Evolutionary conservation across 1,140 invertebrate genomes (phyloP), one percentile per base, ranked within the genome.

Genomic region (Drosophila kikkawai): DNA sequence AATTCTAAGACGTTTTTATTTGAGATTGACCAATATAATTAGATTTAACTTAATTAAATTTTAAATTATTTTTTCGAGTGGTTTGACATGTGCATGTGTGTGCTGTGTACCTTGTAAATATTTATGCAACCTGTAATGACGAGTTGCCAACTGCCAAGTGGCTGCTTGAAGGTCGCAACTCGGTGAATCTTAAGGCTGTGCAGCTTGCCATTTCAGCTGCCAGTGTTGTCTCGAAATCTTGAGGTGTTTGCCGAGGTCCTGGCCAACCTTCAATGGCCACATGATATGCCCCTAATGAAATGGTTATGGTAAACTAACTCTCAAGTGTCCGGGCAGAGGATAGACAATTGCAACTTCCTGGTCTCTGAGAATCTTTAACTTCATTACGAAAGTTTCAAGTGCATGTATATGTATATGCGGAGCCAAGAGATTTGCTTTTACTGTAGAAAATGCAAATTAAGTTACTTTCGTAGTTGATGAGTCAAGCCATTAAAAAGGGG

Each of bases 41-140:
- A 11, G 0, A 36, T 7, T 53, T 36, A 15, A 7, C 17, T 8
- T 9, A 13, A 13, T 15, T 15, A 2, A 2, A 17, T 7, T 9
- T 19, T 4, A 6, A 22, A n/a, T 1, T 39, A 39, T 55, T 39
- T 39, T 9, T 26, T 6, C 1, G 0, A 22, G 53, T 55, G 36
- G 19, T 11, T 3, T 0, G 11, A 11, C 58, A 17, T 37, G 15
- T 65, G 32, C 66, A 36, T 66, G 45, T 65, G 64, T 47, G 53
- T 68, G 75, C 60, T 83, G 80, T 88, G 80, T 80, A 51, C 65
- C 84, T 78, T 88, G 84, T 88, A 87, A 87, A 87, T 88, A 87
- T 88, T 87, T 87, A 87, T 88, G 80, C 80, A 78, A 51, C 68
- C 74, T 61, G 79, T 87, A 87, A 87, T 87, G 84, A 87, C 74